Percentiles rank a stretch among this genome's conserved stretches.
Evolutionary conservation across 2,113 vertebrate genomes (phyloP).

Genomic region (Stomatorhinus ivindoensis): DNA sequence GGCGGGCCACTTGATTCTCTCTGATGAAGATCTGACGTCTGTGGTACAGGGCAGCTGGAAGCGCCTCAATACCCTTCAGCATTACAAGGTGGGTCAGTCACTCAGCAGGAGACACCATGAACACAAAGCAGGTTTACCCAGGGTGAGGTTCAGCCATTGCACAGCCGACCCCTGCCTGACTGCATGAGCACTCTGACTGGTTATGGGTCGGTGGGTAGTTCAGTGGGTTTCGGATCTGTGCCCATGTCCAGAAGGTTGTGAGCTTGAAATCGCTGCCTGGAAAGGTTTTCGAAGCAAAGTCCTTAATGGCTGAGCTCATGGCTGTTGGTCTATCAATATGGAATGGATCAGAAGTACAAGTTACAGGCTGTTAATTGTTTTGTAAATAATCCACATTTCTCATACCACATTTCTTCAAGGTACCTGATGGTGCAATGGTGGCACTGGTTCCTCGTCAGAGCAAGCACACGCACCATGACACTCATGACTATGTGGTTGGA

Average conservation of each 20-base stretch:
- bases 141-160: neutral
- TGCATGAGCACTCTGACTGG: neutral
- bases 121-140: neutral
- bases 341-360: neutral
- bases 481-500: conserved; percentile 89
- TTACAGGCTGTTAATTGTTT: neutral
- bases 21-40: conserved; percentile 92
- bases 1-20: conserved; percentile 92
- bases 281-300: neutral
- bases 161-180: neutral
- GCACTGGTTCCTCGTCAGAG: conserved; percentile 82
- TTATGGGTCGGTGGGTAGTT: neutral
- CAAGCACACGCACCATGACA: conserved; percentile 85
- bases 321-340: neutral
- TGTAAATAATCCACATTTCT: neutral
- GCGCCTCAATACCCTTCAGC: conserved; percentile 88
- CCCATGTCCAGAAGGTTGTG: neutral
- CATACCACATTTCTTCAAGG: conserved; percentile 51
- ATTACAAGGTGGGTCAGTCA: conserved; percentile 76
- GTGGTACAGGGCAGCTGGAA: conserved; percentile 90
- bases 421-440: conserved; percentile 88
- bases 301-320: neutral
- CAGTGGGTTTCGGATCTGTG: too few relatives aligned
- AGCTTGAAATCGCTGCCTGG: neutral
- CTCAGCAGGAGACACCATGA: neutral